Base-by-base conservation (phyloP, 2,113 vertebrate genomes). In the Paralichthys olivaceus region DNA sequence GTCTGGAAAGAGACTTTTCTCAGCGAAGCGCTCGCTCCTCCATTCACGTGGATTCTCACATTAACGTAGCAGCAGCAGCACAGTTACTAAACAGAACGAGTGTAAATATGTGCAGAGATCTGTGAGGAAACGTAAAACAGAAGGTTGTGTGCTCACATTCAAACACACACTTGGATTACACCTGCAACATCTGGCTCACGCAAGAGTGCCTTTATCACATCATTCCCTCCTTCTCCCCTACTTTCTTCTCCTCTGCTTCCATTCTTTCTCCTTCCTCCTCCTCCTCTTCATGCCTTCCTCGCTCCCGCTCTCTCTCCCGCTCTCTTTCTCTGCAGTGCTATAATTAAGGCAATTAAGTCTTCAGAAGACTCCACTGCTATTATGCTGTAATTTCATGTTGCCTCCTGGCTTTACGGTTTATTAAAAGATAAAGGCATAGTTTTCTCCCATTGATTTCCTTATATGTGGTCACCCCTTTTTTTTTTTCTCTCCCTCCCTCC, bases 271-370 rank as follows among this genome's bases (percentile, higher is more conserved):
- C 14, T 5, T 2, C 45, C 45, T 19, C 17, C 45, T 19, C 45
- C 68, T 75, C 5, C 25, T 68, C 15, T 54, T 53, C 57, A 29
- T 79, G 49, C 67, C 17, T 29, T 23, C 45, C 22, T 65, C 65
- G 65, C 59, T 15, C 32, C 72, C 69, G 62, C 43, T 75, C 67
- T 61, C 74, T 8, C 29, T 61, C 13, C 37, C 81, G 76, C 83
- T 54, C 77, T 53, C 69, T 82, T 72, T 84, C 77, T 65, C 68
- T 11, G 63, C 79, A 82, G 82, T 69, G 83, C 91, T 93, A 92
- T 95, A 94, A 95, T 95, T 94, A 94, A 94, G 91, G 91, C 89
- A 93, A 95, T 95, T 93, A 94, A 93, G 84, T 91, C 90, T 92
- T 94, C 93, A 93, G 92, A 94, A 90, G 91, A 91, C 84, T 89